Evolutionary conservation across 2,888 invertebrate species (phyloP), one percentile per base, ranked within the genome.

Genomic region (Conchocele bisecta): DNA sequence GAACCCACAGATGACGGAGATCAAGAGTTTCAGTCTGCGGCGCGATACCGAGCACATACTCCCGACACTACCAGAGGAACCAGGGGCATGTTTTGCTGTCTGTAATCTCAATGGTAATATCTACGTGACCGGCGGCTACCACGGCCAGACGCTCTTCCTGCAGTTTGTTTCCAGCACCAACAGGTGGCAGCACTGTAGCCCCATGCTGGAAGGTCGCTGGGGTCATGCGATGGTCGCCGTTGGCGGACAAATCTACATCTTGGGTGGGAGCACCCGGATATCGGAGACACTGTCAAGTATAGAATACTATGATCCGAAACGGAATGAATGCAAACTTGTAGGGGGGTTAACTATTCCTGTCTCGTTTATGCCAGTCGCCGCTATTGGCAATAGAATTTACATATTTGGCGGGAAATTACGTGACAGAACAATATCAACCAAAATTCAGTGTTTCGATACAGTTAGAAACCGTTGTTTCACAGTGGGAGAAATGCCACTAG

Each of bases 1-100:
- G 11, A 73, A 81, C 33, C 80, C 80, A n/a, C 73, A 77, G 41
- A 70, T 70, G 33, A 81, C 77, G 1, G 80, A 81, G 33, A 73
- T 81, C 6, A 70, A 79, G 51, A 81, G 82, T 50, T 82, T 73
- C 57, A 82, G 82, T 66, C 79, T 72, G 53, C 65, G 77, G 15
- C 63, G 80, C 35, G 72, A 79, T 59, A 71, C 75, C 11, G 75
- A 79, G 37, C 79, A 81, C 56, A 74, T 67, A 15, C 33, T 82
- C 17, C 75, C 79, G 11, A 56, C 70, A 6, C 56, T 81, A 15
- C 82, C 82, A n/a, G 24, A 46, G 24, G 82, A 82, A 58, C 80
- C 82, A 17, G 82, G 82, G 11, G 79, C 82, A 42, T 82, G 82
- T 69, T 80, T 82, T 54, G 79, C 80, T 29, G 79, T 82, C 0